Base-by-base conservation (phyloP, 2,797 vertebrate species). In the Diplodus sargus region DNA sequence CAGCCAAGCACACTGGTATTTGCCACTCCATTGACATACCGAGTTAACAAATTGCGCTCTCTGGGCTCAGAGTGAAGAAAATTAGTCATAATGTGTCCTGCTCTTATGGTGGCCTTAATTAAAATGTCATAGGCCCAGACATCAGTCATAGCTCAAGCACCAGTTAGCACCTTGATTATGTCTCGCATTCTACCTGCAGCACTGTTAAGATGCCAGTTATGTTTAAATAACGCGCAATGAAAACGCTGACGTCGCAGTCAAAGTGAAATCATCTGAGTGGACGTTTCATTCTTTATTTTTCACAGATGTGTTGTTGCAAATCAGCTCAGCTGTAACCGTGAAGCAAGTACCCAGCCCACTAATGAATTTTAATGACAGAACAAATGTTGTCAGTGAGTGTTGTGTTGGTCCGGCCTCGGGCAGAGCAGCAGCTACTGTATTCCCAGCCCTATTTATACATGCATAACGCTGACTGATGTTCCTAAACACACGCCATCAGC, bases 51-150 rank as follows among this genome's bases (percentile, higher is more conserved):
- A 93, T 90, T 59, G 85, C 62, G 62, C 77, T 87, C 81, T 88
- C 63, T 58, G 76, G 74, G 81, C 87, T 88, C 17, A 54, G 89
- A 78, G 79, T 84, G 78, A 88, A 67, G 82, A 82, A 86, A 91
- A 92, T 91, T 67, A 82, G 85, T 90, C 84, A 85, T 87, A 80
- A 82, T 83, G 53, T 87, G 62, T 70, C 83, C 73, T 63, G 69
- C 85, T 85, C 85, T 82, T 83, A 82, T 73, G 84, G 85, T 90
- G 88, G 84, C 79, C 87, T 85, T 90, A 91, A 92, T 92, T 92
- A 91, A 92, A 90, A 84, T 82, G 89, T 84, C 89, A 86, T 20
- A 73, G 86, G 67, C 72, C 76, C 45, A 58, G 72, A 78, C 81
- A 91, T 90, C 83, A 76, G 65, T 90, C 87, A 84, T 57, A 75